phyloP scores from a whole-genome alignment of 92 coral and sea anemone species.

The Palythoa grandiflora region DNA sequence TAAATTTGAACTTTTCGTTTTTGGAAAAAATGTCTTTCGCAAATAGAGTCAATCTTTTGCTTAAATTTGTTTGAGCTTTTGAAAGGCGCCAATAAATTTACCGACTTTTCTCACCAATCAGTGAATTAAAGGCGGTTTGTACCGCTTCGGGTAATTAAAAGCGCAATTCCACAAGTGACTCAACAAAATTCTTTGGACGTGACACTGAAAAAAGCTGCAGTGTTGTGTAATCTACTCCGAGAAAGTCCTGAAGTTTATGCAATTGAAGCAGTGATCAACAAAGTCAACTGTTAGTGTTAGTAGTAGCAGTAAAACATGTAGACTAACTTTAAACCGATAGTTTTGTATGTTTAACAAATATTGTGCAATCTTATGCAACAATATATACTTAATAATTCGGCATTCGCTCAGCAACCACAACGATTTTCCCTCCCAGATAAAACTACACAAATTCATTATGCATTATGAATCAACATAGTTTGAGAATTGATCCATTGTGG shows the following conservation, averaged over 20 bases:
- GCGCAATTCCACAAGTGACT: neutral
- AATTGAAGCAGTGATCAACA: neutral
- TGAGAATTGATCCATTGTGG: neutral
- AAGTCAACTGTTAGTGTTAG: too few species aligned
- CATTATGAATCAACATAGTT: neutral
- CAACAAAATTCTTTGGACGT: neutral
- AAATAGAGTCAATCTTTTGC: neutral
- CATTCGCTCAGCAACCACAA: neutral
- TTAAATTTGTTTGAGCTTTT: neutral
- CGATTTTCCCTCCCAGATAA: neutral
- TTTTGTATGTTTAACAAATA: neutral
- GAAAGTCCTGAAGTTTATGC: neutral
- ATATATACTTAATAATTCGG: neutral
- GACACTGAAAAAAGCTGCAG: neutral
- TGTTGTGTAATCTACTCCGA: neutral
- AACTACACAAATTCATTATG: neutral
- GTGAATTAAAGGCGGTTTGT: neutral
- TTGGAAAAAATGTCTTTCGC: neutral
- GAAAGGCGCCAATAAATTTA: neutral
- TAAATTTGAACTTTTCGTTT: neutral
- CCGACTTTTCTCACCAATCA: conserved; percentile 29
- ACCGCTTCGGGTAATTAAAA: conserved; percentile 2
- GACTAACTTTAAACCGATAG: too few species aligned
- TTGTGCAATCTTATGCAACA: neutral
- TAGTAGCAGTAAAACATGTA: too few species aligned